Percentiles rank a stretch among this genome's conserved stretches.
Evolutionary conservation across 1,140 invertebrate species (phyloP).

Genomic region (Zophobas morio): DNA sequence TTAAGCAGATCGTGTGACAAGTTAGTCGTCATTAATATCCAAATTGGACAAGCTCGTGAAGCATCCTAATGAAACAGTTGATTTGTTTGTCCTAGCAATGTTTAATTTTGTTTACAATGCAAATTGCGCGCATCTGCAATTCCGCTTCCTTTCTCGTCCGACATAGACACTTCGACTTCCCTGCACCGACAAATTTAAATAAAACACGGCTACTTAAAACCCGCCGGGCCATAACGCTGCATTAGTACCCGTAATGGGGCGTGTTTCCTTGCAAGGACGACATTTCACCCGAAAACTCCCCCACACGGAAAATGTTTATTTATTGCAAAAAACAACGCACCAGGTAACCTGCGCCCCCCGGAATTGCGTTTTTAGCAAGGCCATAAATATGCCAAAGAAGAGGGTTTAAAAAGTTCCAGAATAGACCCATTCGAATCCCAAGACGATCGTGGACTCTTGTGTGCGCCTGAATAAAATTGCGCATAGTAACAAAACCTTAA

Average conservation of each 20-base stretch:
- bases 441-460: conserved; percentile 31
- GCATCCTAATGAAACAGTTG: not conserved
- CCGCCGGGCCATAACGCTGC: not conserved
- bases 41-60: too few species aligned
- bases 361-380: conserved; percentile 7
- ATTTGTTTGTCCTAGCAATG: not conserved
- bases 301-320: not conserved
- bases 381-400: conserved; percentile 26
- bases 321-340: not conserved
- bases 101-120: conserved; percentile 33
- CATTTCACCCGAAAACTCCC: too few species aligned
- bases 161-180: conserved; percentile 7
- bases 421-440: not conserved
- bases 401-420: conserved; percentile 12
- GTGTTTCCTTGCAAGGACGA: not conserved
- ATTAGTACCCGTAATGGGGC: not conserved
- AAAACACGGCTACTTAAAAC: conserved; percentile 9
- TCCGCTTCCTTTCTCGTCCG: conserved; percentile 3
- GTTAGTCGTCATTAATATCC: too few species aligned
- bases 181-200: conserved; percentile 23
- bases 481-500: conserved; percentile 12
- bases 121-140: conserved; percentile 16
- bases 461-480: conserved; percentile 22
- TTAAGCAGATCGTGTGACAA: too few species aligned
- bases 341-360: not conserved